Evolutionary conservation across 2,797 vertebrate species (phyloP).

Genomic region (Manis pentadactyla): DNA sequence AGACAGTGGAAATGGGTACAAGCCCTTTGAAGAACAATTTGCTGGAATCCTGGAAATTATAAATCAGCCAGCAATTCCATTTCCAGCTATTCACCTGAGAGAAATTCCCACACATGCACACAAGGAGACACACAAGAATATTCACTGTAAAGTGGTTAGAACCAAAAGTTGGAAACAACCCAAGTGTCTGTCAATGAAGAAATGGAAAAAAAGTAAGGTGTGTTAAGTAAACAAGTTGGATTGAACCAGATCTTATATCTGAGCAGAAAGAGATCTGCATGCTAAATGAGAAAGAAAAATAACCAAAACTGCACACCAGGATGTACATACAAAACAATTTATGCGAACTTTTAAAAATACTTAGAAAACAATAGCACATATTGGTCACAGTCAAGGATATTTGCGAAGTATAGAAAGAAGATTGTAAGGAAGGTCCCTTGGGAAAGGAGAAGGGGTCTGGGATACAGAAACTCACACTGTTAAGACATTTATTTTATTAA

Average conservation of each 20-base stretch:
- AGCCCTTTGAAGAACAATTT: neutral
- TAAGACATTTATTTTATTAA: neutral
- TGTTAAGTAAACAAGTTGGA: neutral
- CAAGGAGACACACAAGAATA: neutral
- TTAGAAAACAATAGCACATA: neutral
- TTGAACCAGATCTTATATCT: neutral
- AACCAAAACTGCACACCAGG: neutral
- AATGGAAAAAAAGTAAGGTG: neutral
- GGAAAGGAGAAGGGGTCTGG: neutral
- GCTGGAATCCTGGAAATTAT: neutral
- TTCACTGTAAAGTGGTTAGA: neutral
- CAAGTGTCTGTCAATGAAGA: neutral
- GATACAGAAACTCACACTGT: neutral
- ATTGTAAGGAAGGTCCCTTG: neutral
- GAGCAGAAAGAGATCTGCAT: neutral
- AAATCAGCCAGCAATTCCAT: neutral
- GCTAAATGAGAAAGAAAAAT: neutral
- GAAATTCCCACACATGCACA: neutral
- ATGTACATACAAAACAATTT: neutral
- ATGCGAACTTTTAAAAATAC: constrained; percentile 10
- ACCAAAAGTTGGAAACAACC: neutral
- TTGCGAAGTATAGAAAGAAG: neutral
- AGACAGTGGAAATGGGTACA: neutral
- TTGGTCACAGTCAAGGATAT: neutral
- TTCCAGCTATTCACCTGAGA: neutral